Conservation (phyloP, 2,113 vertebrate genomes). For the Crotophaga sulcirostris region DNA sequence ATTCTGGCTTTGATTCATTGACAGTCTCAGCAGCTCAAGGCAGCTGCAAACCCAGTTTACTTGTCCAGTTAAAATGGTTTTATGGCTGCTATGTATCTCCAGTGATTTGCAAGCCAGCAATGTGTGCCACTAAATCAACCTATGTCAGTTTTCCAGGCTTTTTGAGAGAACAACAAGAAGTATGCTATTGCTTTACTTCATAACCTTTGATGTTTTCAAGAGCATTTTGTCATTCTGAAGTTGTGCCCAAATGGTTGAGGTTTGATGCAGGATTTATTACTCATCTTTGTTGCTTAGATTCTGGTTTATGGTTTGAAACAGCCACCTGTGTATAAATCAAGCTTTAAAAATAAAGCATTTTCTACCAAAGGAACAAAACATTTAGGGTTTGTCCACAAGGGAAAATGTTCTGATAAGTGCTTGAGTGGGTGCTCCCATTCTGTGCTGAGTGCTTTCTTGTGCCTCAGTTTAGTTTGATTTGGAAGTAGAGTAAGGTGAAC, state of each 20-base stretch:
- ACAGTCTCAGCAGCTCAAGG: conserved; percentile 7
- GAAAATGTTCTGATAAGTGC: neutral
- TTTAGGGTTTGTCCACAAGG: neutral
- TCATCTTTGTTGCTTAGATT: neutral
- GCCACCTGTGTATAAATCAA: neutral
- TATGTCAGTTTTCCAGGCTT: neutral
- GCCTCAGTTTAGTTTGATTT: neutral
- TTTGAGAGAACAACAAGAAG: neutral
- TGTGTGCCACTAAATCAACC: neutral
- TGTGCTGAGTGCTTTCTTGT: neutral
- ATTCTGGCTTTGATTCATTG: conserved; percentile 7
- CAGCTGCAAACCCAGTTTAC: neutral
- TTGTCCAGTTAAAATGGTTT: conserved; percentile 24
- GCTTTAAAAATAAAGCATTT: neutral
- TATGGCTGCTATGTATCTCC: neutral
- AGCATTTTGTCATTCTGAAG: conserved; percentile 5
- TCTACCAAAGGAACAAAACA: neutral
- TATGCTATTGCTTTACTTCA: neutral
- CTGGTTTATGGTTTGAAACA: neutral
- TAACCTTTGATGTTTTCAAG: neutral
- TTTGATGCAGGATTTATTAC: conserved; percentile 21
- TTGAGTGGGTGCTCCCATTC: neutral
- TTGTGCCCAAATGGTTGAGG: neutral
- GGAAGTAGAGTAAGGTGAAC: neutral
- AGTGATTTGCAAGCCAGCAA: neutral